Evolutionary conservation across 1,140 invertebrate genomes (phyloP).

Genomic region (Chlorops oryzae): DNA sequence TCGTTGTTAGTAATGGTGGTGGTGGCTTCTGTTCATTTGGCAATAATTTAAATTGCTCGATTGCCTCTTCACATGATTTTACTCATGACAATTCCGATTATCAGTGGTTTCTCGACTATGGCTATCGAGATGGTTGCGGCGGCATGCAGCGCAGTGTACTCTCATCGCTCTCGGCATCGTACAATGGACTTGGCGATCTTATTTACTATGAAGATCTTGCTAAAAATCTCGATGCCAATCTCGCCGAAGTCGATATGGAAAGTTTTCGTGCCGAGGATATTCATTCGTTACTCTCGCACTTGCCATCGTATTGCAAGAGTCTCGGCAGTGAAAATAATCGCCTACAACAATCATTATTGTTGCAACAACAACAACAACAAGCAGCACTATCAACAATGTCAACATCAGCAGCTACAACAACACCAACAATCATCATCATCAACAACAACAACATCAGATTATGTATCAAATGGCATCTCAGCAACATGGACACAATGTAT

Average conservation of each 20-base stretch:
- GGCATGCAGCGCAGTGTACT: constrained; percentile 72
- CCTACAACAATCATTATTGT: constrained; percentile 34
- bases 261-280: constrained; percentile 88
- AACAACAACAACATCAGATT: constrained; percentile 49
- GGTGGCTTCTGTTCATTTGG: constrained; percentile 8
- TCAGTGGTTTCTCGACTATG: constrained; percentile 83
- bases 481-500: constrained; percentile 47
- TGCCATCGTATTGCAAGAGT: constrained; percentile 62
- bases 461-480: constrained; percentile 47
- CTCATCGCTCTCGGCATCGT: constrained; percentile 71
- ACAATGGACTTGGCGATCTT: constrained; percentile 65
- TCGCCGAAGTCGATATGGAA: constrained; percentile 92
- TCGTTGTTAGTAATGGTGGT: constrained; percentile 18
- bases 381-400: constrained; percentile 28
- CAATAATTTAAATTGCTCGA: constrained; percentile 39
- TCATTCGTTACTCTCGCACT: constrained; percentile 71
- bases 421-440: constrained; percentile 22
- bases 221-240: constrained; percentile 82
- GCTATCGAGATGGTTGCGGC: constrained; percentile 72
- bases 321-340: constrained; percentile 36
- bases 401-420: constrained; percentile 21
- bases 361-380: constrained; percentile 47
- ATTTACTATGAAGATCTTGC: constrained; percentile 78
- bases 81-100: constrained; percentile 84
- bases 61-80: constrained; percentile 58